Evolutionary conservation across 2,888 invertebrate species (phyloP).

Genomic region (Dryobotodes eremita): DNA sequence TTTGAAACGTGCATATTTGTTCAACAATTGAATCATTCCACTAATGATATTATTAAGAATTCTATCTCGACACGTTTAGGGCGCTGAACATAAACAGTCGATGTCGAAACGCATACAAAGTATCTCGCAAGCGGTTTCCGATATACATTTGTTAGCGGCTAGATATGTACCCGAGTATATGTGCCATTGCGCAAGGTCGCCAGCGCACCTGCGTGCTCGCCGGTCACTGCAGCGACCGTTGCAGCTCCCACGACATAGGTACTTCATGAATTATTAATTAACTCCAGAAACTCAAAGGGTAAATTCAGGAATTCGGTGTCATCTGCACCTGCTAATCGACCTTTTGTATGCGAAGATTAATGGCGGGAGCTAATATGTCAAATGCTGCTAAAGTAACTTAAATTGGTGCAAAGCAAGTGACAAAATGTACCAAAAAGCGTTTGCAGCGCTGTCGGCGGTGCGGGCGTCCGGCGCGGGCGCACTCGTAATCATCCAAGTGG

Average conservation of each 20-base stretch:
- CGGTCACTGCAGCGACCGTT: conserved; percentile 83
- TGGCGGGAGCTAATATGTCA: conserved; percentile 33
- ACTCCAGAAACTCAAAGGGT: conserved; percentile 75
- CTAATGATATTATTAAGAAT: conserved; percentile 65
- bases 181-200: conserved; percentile 89
- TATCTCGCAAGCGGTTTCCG: conserved; percentile 86
- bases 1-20: conserved; percentile 72
- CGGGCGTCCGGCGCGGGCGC: conserved; percentile 78
- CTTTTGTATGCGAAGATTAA: conserved; percentile 59
- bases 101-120: conserved; percentile 83
- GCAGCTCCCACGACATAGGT: conserved; percentile 81
- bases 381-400: conserved; percentile 37
- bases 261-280: conserved; percentile 79
- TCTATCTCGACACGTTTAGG: conserved; percentile 77
- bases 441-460: conserved; percentile 79
- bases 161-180: conserved; percentile 79
- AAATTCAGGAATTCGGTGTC: conserved; percentile 73
- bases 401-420: conserved; percentile 63
- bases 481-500: conserved; percentile 90
- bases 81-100: conserved; percentile 72
- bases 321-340: conserved; percentile 74
- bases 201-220: conserved; percentile 82
- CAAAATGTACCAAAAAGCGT: conserved; percentile 77
- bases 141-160: conserved; percentile 83
- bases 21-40: conserved; percentile 72